Percentiles rank a stretch among this genome's conserved stretches.
Conservation (phyloP, 2,113 vertebrate genomes). For the Pimephales promelas region DNA sequence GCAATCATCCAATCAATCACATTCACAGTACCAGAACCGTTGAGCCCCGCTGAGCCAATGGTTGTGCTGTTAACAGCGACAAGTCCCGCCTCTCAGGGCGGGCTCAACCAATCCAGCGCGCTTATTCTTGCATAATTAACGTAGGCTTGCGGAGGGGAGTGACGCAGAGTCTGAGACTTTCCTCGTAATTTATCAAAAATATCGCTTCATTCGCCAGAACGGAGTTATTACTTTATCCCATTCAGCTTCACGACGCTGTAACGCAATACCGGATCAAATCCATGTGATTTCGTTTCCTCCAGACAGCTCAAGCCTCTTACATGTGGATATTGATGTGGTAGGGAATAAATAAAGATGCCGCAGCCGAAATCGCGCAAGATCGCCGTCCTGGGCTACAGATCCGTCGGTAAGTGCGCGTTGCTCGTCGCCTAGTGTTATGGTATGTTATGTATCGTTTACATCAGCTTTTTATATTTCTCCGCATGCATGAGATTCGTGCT, state of each 20-base stretch:
- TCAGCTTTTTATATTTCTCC: neutral
- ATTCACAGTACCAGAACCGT: no score
- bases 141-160: constrained; percentile 47
- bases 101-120: constrained; percentile 52
- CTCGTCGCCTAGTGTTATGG: no score
- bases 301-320: constrained; percentile 41
- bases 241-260: neutral
- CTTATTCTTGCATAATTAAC: constrained; percentile 60
- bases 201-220: constrained; percentile 7
- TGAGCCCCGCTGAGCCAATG: constrained; percentile 38
- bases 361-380: constrained; percentile 97
- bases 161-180: constrained; percentile 63
- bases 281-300: constrained; percentile 39
- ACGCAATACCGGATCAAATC: constrained; percentile 21
- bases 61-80: neutral
- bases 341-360: constrained; percentile 80
- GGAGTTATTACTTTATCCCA: neutral
- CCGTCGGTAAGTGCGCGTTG: constrained; percentile 85
- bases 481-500: constrained; percentile 26
- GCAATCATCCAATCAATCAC: constrained; percentile 56
- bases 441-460: neutral
- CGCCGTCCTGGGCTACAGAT: constrained; percentile 96
- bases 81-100: constrained; percentile 53
- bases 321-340: constrained; percentile 63
- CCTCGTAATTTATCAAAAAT: constrained; percentile 51